Conservation (phyloP, 2,797 vertebrate genomes). For the Eremophila alpestris region DNA sequence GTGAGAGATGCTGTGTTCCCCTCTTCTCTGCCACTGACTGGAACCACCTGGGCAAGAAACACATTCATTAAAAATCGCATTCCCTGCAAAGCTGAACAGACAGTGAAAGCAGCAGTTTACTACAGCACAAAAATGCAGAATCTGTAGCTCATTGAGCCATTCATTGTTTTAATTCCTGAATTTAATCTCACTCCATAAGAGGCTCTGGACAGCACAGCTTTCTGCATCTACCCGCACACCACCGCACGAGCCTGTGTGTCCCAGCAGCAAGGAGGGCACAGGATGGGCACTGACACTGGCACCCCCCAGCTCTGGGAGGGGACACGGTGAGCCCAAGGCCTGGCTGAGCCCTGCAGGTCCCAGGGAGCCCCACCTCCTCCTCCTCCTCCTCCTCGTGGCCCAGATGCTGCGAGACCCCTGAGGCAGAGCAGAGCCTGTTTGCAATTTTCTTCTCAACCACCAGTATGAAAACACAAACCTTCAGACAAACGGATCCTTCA, state of each 20-base stretch:
- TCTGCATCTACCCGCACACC: accelerated
- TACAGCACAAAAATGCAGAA: background rate
- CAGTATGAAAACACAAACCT: slow-evolving; percentile 68
- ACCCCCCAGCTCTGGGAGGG: background rate
- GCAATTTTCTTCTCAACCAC: slow-evolving; percentile 78
- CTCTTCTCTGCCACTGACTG: background rate
- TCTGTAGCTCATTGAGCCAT: background rate
- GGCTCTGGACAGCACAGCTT: background rate
- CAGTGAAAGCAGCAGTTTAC: background rate
- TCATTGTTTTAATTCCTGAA: background rate
- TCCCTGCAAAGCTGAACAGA: background rate
- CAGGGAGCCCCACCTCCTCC: background rate
- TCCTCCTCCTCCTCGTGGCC: background rate
- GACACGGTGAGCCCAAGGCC: background rate
- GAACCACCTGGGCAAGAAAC: background rate
- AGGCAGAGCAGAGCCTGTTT: slow-evolving; percentile 71
- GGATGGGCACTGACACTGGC: background rate
- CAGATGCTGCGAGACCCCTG: background rate
- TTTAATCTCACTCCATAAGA: accelerated
- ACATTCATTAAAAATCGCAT: background rate
- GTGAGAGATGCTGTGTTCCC: background rate
- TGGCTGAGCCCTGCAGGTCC: background rate
- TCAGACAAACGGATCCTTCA: slow-evolving; percentile 71
- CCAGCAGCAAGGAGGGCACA: background rate
- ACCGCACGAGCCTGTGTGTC: accelerated